Conservation (phyloP, 2,888 invertebrate species). For the Andricus curvator region DNA sequence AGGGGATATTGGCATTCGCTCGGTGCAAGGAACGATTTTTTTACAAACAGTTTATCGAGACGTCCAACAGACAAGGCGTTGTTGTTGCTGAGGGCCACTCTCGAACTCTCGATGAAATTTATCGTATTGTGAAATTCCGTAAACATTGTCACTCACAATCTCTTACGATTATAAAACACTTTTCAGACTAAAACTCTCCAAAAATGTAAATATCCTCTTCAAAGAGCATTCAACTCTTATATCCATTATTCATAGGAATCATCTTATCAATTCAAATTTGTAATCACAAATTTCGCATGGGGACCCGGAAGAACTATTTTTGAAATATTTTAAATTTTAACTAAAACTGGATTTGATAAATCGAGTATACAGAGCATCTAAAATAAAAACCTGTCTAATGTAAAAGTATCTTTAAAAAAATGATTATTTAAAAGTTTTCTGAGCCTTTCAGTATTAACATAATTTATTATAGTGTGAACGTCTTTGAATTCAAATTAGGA, state of each 20-base stretch:
- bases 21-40: neutral
- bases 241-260: neutral
- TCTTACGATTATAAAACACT: conserved; percentile 22
- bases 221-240: neutral
- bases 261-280: neutral
- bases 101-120: conserved; percentile 1
- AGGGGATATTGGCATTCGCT: neutral
- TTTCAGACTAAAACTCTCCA: neutral
- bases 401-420: too few species aligned
- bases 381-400: too few species aligned
- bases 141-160: neutral
- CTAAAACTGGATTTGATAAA: too few species aligned
- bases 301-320: too few species aligned
- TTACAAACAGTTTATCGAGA: neutral
- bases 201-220: neutral
- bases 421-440: too few species aligned
- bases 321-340: too few species aligned
- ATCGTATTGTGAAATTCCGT: conserved; percentile 26
- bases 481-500: too few species aligned
- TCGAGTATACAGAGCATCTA: too few species aligned
- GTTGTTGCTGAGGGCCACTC: neutral
- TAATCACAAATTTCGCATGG: too few species aligned
- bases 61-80: conserved; percentile 1
- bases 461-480: too few species aligned
- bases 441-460: too few species aligned